Base-by-base conservation (phyloP, 2,113 vertebrate genomes). In the Petromus typicus region DNA sequence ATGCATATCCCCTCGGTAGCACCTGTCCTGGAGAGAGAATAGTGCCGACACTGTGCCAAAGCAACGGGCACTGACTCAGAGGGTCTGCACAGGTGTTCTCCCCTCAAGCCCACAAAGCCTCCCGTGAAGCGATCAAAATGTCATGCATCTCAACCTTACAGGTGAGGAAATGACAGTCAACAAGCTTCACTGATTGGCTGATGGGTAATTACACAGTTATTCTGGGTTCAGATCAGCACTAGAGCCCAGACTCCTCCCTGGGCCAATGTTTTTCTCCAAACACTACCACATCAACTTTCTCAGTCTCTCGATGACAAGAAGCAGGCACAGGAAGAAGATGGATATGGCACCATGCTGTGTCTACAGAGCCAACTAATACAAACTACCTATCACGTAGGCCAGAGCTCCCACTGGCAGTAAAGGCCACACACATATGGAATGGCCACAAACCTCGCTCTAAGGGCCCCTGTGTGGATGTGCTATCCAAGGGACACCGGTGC, bases 401-500 rank as follows among this genome's bases (percentile, higher is more conserved):
- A 14, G 30, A 59, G 8, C 14, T 78, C 45, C n/a, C 59, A 32
- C 40, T 9, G 5, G 54, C 23, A 17, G 27, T 16, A 51, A 8
- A 30, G 30, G 20, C 4, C 2, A 45, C 2, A 37, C 20, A 27
- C 18, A n/a, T n/a, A n/a, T n/a, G n/a, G n/a, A n/a, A n/a, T n/a
- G n/a, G 6, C 20, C 7, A 25, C 30, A 63, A 43, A 12, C 10
- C 14, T 87, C 59, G n/a, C n/a, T 76, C 37, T 14, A 43, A 69
- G 32, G 17, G 40, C 4, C 73, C 66, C 63, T 23, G 9, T 22
- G 23, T 30, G 34, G 40, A 30, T 0, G 0, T 4, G 27, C 2
- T 34, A 22, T 7, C n/a, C 34, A 14, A 88, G 69, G 27, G 37
- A 1, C 73, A 89, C 22, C 86, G 10, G 54, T 45, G 10, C 37